Percentiles rank a stretch among this genome's conserved stretches.
phyloP scores from a whole-genome alignment of 2,113 vertebrate species.

The Syrmaticus mikado region DNA sequence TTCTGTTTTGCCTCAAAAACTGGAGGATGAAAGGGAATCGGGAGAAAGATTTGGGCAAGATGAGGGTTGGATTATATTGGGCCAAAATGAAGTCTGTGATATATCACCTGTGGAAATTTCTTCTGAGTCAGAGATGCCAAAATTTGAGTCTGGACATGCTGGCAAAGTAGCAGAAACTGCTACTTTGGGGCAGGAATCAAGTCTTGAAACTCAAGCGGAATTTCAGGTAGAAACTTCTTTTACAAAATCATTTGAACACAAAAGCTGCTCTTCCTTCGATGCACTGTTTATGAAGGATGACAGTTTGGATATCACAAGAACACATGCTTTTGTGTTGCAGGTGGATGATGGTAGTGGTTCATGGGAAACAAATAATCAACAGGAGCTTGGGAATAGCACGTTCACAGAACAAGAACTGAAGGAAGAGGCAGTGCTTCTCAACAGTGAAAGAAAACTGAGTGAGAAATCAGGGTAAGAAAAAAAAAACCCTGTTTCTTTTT shows the following conservation, averaged over 20 bases:
- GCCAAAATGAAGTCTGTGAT: conserved; percentile 59
- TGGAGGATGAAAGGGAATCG: conserved; percentile 75
- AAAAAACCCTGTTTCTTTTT: background rate
- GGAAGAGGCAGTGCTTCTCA: conserved; percentile 58
- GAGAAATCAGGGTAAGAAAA: conserved; percentile 72
- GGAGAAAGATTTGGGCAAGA: conserved; percentile 70
- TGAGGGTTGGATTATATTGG: conserved; percentile 78
- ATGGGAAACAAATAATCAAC: conserved; percentile 55
- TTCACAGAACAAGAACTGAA: conserved; percentile 44
- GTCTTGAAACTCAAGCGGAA: background rate
- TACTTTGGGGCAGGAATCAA: background rate
- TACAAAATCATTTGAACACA: conserved; percentile 47
- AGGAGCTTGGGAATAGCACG: background rate
- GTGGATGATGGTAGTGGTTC: background rate
- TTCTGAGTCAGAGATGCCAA: conserved; percentile 56
- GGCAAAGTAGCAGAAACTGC: conserved; percentile 32
- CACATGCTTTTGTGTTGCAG: background rate
- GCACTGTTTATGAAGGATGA: background rate
- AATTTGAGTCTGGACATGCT: conserved; percentile 32
- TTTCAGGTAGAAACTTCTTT: background rate
- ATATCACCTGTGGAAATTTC: conserved; percentile 68
- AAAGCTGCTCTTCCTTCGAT: conserved; percentile 22
- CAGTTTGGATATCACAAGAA: background rate
- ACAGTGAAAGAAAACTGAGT: conserved; percentile 14
- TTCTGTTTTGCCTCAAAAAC: conserved; percentile 74